Conservation (phyloP, 2,113 vertebrate species). For the Brachypodius melanocephalos region DNA sequence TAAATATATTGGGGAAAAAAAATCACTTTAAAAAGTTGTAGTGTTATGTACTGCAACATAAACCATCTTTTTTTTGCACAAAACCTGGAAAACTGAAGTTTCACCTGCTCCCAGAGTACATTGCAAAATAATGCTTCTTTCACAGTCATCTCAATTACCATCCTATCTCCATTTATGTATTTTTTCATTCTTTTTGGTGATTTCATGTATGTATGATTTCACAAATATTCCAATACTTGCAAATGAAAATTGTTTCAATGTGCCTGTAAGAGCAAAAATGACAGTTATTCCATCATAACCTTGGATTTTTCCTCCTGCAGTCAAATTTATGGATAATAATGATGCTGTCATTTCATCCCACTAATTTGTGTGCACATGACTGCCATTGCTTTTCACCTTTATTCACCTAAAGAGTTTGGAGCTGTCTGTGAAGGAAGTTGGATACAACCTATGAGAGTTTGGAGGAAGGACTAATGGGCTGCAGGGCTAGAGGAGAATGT, state of each 20-base stretch:
- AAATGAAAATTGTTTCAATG: neutral
- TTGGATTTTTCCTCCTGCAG: neutral
- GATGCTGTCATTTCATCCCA: neutral
- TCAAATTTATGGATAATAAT: neutral
- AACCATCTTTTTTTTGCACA: neutral
- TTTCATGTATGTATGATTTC: neutral
- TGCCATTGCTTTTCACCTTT: neutral
- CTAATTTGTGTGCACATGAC: neutral
- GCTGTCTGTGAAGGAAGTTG: neutral
- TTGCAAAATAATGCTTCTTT: neutral
- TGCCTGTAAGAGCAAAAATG: neutral
- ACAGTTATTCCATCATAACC: neutral
- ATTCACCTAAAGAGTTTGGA: neutral
- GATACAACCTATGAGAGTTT: fast-evolving
- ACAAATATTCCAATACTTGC: neutral
- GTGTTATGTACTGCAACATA: neutral
- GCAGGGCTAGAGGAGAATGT: neutral
- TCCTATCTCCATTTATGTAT: neutral
- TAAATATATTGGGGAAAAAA: neutral
- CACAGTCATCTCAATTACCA: neutral
- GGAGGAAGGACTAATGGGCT: neutral
- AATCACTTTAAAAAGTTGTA: neutral
- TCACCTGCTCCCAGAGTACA: neutral
- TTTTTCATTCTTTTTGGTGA: neutral
- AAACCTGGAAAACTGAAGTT: neutral